Evolutionary conservation across 2,113 vertebrate species (phyloP), one percentile per base, ranked within the genome.

Genomic region (Vicugna pacos): DNA sequence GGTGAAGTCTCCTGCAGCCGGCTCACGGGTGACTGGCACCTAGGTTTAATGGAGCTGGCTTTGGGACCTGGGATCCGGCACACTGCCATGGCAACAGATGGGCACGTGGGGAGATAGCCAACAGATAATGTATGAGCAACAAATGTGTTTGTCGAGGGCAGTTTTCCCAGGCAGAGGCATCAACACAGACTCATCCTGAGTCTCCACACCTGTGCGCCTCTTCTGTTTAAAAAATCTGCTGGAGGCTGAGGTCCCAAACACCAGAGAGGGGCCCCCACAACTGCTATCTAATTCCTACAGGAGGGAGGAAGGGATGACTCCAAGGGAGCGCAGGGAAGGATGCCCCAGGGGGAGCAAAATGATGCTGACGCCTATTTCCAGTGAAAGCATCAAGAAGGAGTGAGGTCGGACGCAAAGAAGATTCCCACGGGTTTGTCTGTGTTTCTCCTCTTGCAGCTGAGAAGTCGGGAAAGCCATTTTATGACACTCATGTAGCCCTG

Each of bases 121-220:
- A 97, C 96, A 97, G 98, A 98, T 98, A 98, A 98, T 97, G 96
- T 93, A 96, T 92, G 94, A 98, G 97, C 97, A 98, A 97, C 98
- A 98, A 98, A 98, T 97, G 97, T 97, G 98, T 98, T 98, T 96
- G 91, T 94, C 28, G 87, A 98, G 98, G 98, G 98, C 97, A 97
- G 95, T 95, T 96, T 98, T 98, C 97, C 97, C 98, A 98, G 97
- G 67, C 98, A 97, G 96, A 88, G 97, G 67, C 83, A 95, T 52
- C 79, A 72, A 93, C 97, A 84, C 2, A 7, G 95, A 89, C 96
- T 98, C 95, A 52, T 62, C 87, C 87, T 93, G 89, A 96, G 87
- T 87, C 89, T 75, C 93, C 91, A 96, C 96, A 98, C 97, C 98
- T 98, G 98, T 92, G 93, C 82, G 98, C 76, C 88, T 77, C 87